These are phyloP conservation scores for Rhodeus uyekii DNA, from an alignment of 2,797 vertebrate species.

Conservation along the genomic window DNA sequence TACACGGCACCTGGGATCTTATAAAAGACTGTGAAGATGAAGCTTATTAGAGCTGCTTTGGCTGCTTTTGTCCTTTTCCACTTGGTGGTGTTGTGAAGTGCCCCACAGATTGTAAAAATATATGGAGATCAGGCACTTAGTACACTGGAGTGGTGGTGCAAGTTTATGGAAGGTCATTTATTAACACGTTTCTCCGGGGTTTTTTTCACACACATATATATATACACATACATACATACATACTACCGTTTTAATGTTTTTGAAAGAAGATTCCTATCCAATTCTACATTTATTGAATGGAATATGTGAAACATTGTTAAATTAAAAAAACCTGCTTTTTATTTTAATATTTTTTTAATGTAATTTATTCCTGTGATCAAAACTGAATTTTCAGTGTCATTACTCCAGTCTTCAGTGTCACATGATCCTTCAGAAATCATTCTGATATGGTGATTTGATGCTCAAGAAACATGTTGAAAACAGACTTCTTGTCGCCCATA, in stretches of 20 bases:
- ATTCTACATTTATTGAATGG: not conserved
- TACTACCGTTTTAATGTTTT: not conserved
- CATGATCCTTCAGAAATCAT: not conserved
- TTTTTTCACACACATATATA: not conserved
- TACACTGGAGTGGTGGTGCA: not conserved
- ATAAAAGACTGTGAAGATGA: slow-evolving; percentile 34
- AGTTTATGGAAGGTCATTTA: not conserved
- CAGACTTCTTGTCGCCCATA: too few relatives aligned
- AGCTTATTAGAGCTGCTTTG: slow-evolving; percentile 64
- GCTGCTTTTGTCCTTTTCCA: slow-evolving; percentile 21
- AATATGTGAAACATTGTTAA: not conserved
- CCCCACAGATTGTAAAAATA: slow-evolving; percentile 6
- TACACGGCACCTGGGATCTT: slow-evolving; percentile 67
- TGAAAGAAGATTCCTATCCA: not conserved
- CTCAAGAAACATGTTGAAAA: not conserved
- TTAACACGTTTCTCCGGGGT: not conserved
- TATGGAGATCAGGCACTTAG: slow-evolving; percentile 7
- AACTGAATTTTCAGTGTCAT: not conserved
- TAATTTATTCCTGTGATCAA: too few relatives aligned
- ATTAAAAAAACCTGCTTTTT: not conserved
- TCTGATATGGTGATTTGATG: not conserved
- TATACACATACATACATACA: too few relatives aligned
- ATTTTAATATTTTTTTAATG: not conserved
- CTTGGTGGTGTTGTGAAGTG: slow-evolving; percentile 27
- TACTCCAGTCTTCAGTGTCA: not conserved